Evolutionary conservation across 2,113 vertebrate species (phyloP).

Genomic region (Catagonus wagneri): DNA sequence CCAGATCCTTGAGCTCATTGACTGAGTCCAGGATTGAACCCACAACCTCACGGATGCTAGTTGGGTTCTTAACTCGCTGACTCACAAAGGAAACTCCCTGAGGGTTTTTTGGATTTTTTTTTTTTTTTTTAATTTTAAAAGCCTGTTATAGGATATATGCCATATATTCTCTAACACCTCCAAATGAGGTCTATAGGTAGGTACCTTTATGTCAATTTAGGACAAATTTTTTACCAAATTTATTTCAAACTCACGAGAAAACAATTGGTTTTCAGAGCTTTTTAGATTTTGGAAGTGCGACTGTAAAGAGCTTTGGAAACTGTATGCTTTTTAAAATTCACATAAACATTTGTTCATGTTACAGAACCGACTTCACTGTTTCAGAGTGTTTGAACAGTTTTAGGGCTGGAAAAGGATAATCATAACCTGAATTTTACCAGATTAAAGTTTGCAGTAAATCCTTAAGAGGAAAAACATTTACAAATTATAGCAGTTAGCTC

Average conservation of each 20-base stretch:
- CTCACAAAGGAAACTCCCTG: too few relatives aligned
- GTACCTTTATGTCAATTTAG: not conserved
- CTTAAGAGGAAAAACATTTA: conserved; percentile 36
- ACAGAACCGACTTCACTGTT: not conserved
- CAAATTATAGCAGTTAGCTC: not conserved
- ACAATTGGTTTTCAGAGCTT: not conserved
- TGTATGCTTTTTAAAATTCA: conserved; percentile 24
- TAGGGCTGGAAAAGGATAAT: not conserved
- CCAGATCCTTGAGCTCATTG: too few relatives aligned
- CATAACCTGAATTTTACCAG: conserved; percentile 4
- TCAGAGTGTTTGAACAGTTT: conserved; percentile 2
- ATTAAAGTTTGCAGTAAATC: conserved; percentile 46
- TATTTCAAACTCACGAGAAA: not conserved
- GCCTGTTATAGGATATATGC: not conserved
- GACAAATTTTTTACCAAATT: conserved; percentile 26
- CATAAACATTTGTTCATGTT: not conserved
- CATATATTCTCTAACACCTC: not conserved
- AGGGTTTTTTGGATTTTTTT: not conserved
- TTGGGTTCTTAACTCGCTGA: too few relatives aligned
- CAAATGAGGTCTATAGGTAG: not conserved
- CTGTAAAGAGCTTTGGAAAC: not conserved
- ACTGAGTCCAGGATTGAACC: too few relatives aligned
- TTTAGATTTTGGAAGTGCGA: conserved; percentile 3
- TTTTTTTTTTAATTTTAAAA: not conserved
- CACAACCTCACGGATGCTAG: too few relatives aligned